A percentile compares a stretch with the other conserved stretches of the same genome.
Conservation (phyloP, 2,888 invertebrate genomes). For the Gari tellinella region DNA sequence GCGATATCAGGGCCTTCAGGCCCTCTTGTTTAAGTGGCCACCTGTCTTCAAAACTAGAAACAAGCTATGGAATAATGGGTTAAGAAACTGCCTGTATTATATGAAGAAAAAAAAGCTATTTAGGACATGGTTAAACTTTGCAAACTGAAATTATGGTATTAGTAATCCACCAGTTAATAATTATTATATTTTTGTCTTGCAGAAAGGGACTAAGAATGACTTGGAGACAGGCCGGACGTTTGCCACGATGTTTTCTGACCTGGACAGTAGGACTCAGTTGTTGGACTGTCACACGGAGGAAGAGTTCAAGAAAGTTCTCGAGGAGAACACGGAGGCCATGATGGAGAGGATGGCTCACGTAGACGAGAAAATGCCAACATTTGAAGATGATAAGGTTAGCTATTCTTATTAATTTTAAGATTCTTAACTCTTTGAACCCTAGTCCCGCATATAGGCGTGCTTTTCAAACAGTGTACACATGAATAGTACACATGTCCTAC, state of each 20-base stretch:
- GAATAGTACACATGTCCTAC: too few species aligned
- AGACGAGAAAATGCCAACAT: slow-evolving; percentile 48
- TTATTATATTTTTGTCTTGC: slow-evolving; percentile 19
- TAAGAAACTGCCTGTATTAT: too few species aligned
- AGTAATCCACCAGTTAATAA: neutral
- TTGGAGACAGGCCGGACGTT: slow-evolving; percentile 87
- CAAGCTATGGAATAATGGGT: too few species aligned
- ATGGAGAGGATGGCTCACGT: slow-evolving; percentile 56
- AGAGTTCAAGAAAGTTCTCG: slow-evolving; percentile 86
- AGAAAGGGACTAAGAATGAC: slow-evolving; percentile 86
- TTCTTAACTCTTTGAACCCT: too few species aligned
- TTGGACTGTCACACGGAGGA: slow-evolving; percentile 86
- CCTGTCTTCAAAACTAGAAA: too few species aligned
- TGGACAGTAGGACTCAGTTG: slow-evolving; percentile 86
- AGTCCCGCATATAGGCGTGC: too few species aligned
- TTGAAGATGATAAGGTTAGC: slow-evolving; percentile 6
- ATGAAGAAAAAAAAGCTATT: too few species aligned
- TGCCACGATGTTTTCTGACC: slow-evolving; percentile 87
- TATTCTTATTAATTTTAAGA: too few species aligned
- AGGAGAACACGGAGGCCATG: slow-evolving; percentile 83
- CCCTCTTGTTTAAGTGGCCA: too few species aligned
- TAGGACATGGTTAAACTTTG: too few species aligned
- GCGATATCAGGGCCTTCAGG: too few species aligned
- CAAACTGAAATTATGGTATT: neutral
- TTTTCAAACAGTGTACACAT: too few species aligned